Evolutionary conservation across 1,140 invertebrate genomes (phyloP), one percentile per base, ranked within the genome.

Genomic region (Drosophila yakuba): DNA sequence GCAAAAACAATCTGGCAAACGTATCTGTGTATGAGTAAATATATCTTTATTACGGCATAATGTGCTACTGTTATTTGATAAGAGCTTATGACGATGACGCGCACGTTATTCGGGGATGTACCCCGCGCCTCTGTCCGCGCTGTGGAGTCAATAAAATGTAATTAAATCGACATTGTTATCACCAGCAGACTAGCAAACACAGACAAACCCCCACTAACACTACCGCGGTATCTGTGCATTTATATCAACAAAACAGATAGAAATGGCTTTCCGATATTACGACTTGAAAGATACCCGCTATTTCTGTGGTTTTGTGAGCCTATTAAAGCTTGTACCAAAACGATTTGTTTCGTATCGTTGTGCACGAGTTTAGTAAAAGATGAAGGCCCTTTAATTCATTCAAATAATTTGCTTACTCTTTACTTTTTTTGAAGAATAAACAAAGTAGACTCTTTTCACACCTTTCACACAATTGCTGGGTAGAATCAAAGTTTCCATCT

Each of bases 161-260:
- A 88, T 88, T 88, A 88, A 88, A 88, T 84, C 80, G 84, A 80
- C 84, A 83, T 83, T 88, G 76, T 89, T 89, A 88, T 88, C 83
- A 68, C 67, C 47, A 62, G 47, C 47, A 69, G 43, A 45, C 39
- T 66, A 11, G 60, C 50, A 62, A 36, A 61, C 17, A 48, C 39
- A 62, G 28, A 52, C 32, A 47, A 23, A 44, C 17, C 44, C 43
- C 32, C 35, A 58, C 41, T 20, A 43, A 67, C 39, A 60, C 67
- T 48, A 35, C 17, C 32, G 52, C 39, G 54, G 10, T 73, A 57
- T 76, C 44, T 74, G 28, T 50, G 61, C 55, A 78, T 73, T 63
- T 56, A 56, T 73, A 80, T 80, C 55, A 54, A 77, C 67, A 67
- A 51, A 66, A 72, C 32, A 79, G 20, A 48, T 4, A 32, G 0